These are phyloP conservation scores for Garrulus glandarius DNA, from an alignment of 2,797 vertebrate species.

Conservation along the genomic window DNA sequence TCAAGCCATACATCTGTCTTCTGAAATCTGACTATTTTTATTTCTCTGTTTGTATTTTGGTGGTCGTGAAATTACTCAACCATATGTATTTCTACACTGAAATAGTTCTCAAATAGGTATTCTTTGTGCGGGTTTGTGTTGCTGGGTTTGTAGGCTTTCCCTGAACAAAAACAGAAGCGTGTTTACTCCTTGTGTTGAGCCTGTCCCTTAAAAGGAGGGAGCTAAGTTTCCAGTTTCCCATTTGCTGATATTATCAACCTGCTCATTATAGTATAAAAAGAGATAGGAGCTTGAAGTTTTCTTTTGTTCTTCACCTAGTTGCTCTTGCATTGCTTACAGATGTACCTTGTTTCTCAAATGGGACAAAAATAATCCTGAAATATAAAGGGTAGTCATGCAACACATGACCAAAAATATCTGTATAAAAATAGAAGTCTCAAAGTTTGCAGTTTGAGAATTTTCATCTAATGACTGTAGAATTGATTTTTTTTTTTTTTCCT, in stretches of 20 bases:
- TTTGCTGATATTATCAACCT: neutral
- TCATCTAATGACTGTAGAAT: slow-evolving; percentile 4
- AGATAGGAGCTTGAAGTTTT: neutral
- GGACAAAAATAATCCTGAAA: neutral
- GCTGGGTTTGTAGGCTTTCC: neutral
- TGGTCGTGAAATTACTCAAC: neutral
- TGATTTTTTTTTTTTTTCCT: neutral
- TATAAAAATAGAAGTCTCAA: slow-evolving; percentile 14
- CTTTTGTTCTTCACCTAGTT: slow-evolving; percentile 11
- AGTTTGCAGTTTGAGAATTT: slow-evolving; percentile 27
- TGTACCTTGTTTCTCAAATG: neutral
- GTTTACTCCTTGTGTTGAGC: neutral
- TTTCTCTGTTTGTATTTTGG: neutral
- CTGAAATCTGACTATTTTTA: neutral
- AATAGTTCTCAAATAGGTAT: neutral
- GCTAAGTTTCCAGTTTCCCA: neutral
- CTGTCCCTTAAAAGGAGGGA: neutral
- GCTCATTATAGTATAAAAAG: neutral
- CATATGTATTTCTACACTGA: neutral
- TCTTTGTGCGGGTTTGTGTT: neutral
- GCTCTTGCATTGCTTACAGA: neutral
- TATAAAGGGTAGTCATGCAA: neutral
- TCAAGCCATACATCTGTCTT: neutral
- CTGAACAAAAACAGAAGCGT: rapidly evolving
- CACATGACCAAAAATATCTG: neutral